Base-by-base conservation (phyloP, 2,888 invertebrate species). In the Hymenopus coronatus region DNA sequence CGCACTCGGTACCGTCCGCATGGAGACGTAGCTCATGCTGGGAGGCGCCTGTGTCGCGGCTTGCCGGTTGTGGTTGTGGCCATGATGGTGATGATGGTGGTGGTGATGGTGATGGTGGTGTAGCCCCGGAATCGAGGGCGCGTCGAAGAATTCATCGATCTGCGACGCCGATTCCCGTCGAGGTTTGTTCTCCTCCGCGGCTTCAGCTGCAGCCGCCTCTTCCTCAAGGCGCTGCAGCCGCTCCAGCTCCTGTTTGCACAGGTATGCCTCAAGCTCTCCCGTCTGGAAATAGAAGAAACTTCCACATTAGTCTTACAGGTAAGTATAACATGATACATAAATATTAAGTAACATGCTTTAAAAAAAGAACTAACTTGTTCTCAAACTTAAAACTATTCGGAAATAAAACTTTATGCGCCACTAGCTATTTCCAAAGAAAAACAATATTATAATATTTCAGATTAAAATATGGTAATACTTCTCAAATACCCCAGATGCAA, bases 221-320 rank as follows among this genome's bases (percentile, higher is more conserved):
- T 94, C 95, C 93, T 95, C 95, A 93, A 96, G 94, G 93, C 95
- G 94, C 93, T 94, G 93, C 92, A 94, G 91, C 93, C 96, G 94
- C 91, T 95, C 95, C 94, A 96, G 95, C 94, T 95, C 96, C 94
- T 96, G 96, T 94, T 96, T 96, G 94, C 96, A 96, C 93, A 97
- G 95, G 94, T 96, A 95, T 91, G 96, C 96, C 94, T 97, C 97
- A 93, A 97, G 94, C 93, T 97, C 97, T 94, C 96, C 96, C 93
- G 96, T 96, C 96, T 96, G 95, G 90, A 92, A 91, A 89, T 92
- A 92, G 82, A 88, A 83, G 70, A 89, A 83, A 30, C 3, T 70
- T 15, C 20, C 54, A 84, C 70, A 14, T 40, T 30, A 28, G 15
- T 40, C 87, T 83, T 54, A 28, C 3, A 1, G 3, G 20, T 28